These are phyloP conservation scores for Drosophila mayaguana DNA, from an alignment of 2,888 invertebrate genomes.

Conservation along the genomic window DNA sequence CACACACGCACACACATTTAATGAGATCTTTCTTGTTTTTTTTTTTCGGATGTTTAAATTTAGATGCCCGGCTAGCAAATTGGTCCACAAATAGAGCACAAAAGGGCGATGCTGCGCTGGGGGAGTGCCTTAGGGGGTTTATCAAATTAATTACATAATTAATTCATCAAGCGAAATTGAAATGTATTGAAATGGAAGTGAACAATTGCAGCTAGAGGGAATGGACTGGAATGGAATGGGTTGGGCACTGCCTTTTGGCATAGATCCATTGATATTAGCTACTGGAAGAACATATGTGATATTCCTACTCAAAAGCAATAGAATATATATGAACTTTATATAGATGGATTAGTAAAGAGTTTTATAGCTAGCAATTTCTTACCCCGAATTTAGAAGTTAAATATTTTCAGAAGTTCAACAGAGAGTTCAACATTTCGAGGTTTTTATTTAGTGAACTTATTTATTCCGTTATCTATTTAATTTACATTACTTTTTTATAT, in stretches of 20 bases:
- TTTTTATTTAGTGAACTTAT: no score
- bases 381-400: neutral
- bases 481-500: no score
- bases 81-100: constrained; percentile 44
- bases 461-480: no score
- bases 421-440: no score
- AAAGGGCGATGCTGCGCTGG: constrained; percentile 12
- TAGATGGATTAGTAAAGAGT: neutral
- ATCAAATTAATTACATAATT: constrained; percentile 70
- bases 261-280: neutral
- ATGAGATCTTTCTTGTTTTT: neutral
- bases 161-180: constrained; percentile 37
- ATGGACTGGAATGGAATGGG: neutral
- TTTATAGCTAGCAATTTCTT: neutral
- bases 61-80: constrained; percentile 43
- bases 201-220: neutral
- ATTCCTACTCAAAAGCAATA: no score
- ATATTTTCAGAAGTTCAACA: no score
- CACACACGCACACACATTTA: constrained; percentile 26
- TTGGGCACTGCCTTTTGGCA: neutral
- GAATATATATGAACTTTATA: no score
- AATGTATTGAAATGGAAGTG: constrained; percentile 8
- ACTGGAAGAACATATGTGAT: no score
- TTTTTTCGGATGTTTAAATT: constrained; percentile 31
- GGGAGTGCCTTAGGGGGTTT: neutral